Evolutionary conservation across 1,140 invertebrate genomes (phyloP), one percentile per base, ranked within the genome.

Genomic region (Diabrotica virgifera): DNA sequence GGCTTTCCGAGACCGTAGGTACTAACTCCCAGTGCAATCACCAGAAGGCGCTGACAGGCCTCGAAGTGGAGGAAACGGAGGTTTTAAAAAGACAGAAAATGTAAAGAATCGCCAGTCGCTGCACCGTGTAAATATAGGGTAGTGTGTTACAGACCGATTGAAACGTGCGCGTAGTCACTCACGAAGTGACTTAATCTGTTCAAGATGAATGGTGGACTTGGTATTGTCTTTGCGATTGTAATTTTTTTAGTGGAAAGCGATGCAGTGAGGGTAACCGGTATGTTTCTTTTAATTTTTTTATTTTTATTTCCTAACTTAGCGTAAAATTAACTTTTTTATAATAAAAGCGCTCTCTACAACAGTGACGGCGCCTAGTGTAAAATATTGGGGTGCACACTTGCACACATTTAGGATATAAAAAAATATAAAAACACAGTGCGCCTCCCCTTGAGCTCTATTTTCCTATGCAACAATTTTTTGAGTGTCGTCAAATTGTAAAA

Each of bases 41-140:
- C 24, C 24, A 24, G 24, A 24, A 24, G 24, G 24, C 24, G 24
- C 24, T 24, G 24, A 24, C 24, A 24, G 40, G 40, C 6, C 40
- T 46, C 40, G 40, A 46, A 46, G 40, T 46, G 40, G 40, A 46
- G 40, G 40, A 46, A 46, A 8, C 8, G 8, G 6, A 46, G 40
- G 40, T 46, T 46, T 46, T 46, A 46, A 46, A 46, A 46, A 46
- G 40, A 46, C 40, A n/a, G 40, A 46, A 46, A 46, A 10, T 46
- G 40, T 46, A 46, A 46, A 46, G n/a, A 46, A 46, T n/a, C 5
- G n/a, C 40, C 40, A 46, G 40, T 46, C 40, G 40, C 40, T 46
- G 40, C 40, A 46, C 40, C 40, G 40, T 46, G 40, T 46, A 46
- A 46, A 46, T 46, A 46, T 46, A 46, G 40, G 40, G 40, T 46